Base-by-base conservation (phyloP, 2,113 vertebrate genomes). In the Oxyura jamaicensis region DNA sequence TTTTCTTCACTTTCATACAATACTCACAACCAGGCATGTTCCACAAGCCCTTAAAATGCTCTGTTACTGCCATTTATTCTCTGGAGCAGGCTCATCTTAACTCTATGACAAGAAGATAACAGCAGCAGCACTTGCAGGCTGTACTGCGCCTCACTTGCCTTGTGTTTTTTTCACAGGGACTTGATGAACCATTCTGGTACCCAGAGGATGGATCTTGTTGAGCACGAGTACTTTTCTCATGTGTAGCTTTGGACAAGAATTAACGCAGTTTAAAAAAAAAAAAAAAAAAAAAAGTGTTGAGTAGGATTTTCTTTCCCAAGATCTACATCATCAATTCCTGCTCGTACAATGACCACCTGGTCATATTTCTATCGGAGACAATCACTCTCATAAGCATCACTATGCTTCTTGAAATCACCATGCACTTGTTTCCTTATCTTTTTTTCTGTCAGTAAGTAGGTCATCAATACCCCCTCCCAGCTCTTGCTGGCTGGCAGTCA, bases 131-230 rank as follows among this genome's bases (percentile, higher is more conserved):
- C n/a, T 55, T 58, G 11, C 31, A 74, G 68, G 41, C 50, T 63
- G 7, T 36, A 52, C 55, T 21, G 16, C 2, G 9, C 42, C 19
- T 78, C 25, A 31, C 1, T 28, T 71, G 41, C 12, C 22, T 56
- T 67, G 7, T 20, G 31, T 46, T 26, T 3, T 0, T 81, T 91
- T 68, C 39, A 3, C 23, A 21, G 3, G 15, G 13, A 48, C 29
- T 63, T 33, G 82, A 0, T 29, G 35, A 72, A 78, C 12, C 65
- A 59, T 1, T 0, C 9, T 23, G 48, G 13, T 39, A 42, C 10
- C 42, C 60, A 59, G 11, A 75, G 14, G 39, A 72, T 13, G 44
- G 31, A 84, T 58, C n/a, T n/a, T 33, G 4, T 7, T 41, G 16
- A 77, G 17, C 10, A 26, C 12, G 7, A 53, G 35, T 36, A 36